A percentile compares a stretch with the other conserved stretches of the same genome.
phyloP scores from a whole-genome alignment of 2,797 vertebrate species.

The Amblyopsis hoosieri region DNA sequence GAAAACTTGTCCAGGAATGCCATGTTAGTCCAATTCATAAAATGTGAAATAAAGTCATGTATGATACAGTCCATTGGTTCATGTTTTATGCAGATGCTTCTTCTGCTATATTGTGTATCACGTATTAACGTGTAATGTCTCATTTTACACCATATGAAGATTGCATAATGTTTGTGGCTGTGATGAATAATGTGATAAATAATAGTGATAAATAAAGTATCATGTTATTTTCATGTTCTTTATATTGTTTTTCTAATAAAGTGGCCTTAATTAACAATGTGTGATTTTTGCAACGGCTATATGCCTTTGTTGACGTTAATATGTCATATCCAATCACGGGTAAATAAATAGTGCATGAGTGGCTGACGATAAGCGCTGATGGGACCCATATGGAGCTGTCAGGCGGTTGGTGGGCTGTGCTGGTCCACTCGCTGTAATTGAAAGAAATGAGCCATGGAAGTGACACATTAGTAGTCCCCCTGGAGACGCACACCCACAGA shows the following conservation, averaged over 20 bases:
- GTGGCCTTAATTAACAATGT: slow-evolving; percentile 56
- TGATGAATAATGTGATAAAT: slow-evolving; percentile 31
- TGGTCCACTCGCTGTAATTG: slow-evolving; percentile 78
- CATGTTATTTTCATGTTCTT: slow-evolving; percentile 15
- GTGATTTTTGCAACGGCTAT: slow-evolving; percentile 53
- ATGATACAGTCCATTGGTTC: neutral
- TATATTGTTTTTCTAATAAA: slow-evolving; percentile 39
- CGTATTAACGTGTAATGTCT: slow-evolving; percentile 19
- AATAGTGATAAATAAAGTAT: slow-evolving; percentile 37
- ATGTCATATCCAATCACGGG: slow-evolving; percentile 65
- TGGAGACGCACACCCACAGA: slow-evolving; percentile 56
- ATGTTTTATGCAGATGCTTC: neutral
- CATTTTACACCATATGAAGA: neutral
- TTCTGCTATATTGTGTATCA: neutral
- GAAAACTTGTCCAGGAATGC: slow-evolving; percentile 21
- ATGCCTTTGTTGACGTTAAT: slow-evolving; percentile 57
- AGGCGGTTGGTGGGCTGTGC: slow-evolving; percentile 71
- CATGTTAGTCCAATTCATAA: neutral
- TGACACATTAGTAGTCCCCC: slow-evolving; percentile 78
- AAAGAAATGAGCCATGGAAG: slow-evolving; percentile 84
- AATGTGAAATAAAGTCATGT: neutral
- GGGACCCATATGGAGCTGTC: slow-evolving; percentile 79
- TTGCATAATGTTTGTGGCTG: slow-evolving; percentile 6
- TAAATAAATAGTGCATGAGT: slow-evolving; percentile 68
- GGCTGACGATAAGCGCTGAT: slow-evolving; percentile 70